phyloP scores from a whole-genome alignment of 2,797 vertebrate genomes.

The Poeciliopsis infans region DNA sequence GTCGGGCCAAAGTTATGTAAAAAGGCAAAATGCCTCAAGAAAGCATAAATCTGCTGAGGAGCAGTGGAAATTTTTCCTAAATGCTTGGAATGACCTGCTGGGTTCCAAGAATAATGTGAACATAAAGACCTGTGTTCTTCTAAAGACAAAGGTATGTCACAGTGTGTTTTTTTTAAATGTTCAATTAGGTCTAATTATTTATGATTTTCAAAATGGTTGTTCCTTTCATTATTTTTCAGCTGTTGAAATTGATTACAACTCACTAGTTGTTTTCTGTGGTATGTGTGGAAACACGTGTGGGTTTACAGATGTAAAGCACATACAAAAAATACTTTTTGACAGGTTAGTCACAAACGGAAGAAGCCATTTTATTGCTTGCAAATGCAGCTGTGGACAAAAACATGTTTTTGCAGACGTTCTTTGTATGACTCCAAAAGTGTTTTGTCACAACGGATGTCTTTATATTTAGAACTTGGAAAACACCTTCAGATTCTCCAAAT shows the following conservation, averaged over 20 bases:
- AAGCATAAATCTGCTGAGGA: conserved; percentile 4
- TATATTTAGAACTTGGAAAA: not conserved
- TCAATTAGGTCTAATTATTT: not conserved
- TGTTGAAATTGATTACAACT: too few relatives aligned
- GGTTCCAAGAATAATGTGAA: not conserved
- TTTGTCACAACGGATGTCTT: not conserved
- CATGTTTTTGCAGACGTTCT: not conserved
- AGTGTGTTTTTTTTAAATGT: not conserved
- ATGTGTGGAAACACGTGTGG: not conserved
- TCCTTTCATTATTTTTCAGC: too few relatives aligned
- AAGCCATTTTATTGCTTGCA: not conserved
- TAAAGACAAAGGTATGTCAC: not conserved
- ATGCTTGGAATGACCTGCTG: not conserved
- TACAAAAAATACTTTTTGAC: not conserved
- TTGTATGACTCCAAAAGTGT: not conserved
- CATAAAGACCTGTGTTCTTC: conserved; percentile 1
- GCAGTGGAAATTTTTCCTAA: conserved; percentile 6
- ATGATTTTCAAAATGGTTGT: too few relatives aligned
- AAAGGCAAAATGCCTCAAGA: not conserved
- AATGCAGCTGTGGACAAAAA: not conserved
- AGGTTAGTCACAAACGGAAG: too few relatives aligned
- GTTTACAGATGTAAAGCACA: not conserved
- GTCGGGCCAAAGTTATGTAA: not conserved
- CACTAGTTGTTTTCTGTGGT: not conserved
- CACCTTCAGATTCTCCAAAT: not conserved